Evolutionary conservation across 2,113 vertebrate species (phyloP).

Genomic region (Leucosticte australis): DNA sequence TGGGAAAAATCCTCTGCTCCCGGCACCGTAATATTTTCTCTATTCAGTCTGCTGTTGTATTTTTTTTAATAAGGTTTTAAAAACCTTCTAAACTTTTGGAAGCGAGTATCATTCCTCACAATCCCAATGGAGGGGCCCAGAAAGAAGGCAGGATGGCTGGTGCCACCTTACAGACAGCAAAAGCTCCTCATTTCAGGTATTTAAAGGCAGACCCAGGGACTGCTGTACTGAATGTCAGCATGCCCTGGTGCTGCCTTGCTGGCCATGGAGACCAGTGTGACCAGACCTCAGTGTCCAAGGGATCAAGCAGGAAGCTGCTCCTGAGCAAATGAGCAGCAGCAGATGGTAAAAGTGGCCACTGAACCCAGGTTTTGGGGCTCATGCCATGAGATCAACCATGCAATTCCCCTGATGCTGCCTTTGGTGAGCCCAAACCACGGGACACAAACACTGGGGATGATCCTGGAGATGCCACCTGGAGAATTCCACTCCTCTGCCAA

Average conservation of each 20-base stretch:
- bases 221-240: fast-evolving
- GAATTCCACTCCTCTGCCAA: not conserved
- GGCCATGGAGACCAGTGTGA: not conserved
- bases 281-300: not conserved
- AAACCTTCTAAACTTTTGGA: not conserved
- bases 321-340: not conserved
- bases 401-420: not conserved
- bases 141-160: not conserved
- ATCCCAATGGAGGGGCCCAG: not conserved
- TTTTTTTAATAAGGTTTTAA: not conserved
- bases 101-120: not conserved
- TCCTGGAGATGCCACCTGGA: not conserved
- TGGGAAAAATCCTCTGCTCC: not conserved
- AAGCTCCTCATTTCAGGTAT: not conserved
- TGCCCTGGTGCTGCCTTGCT: not conserved
- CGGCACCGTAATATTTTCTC: fast-evolving
- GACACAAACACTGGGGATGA: not conserved
- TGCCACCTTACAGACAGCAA: not conserved
- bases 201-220: not conserved
- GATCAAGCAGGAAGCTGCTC: not conserved
- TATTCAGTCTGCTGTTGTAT: not conserved
- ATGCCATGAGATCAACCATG: not conserved
- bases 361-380: not conserved
- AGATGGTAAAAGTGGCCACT: not conserved
- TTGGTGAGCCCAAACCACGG: fast-evolving